These are phyloP conservation scores for Zaprionus obscuricornis DNA, from an alignment of 2,888 invertebrate species.

Conservation along the genomic window DNA sequence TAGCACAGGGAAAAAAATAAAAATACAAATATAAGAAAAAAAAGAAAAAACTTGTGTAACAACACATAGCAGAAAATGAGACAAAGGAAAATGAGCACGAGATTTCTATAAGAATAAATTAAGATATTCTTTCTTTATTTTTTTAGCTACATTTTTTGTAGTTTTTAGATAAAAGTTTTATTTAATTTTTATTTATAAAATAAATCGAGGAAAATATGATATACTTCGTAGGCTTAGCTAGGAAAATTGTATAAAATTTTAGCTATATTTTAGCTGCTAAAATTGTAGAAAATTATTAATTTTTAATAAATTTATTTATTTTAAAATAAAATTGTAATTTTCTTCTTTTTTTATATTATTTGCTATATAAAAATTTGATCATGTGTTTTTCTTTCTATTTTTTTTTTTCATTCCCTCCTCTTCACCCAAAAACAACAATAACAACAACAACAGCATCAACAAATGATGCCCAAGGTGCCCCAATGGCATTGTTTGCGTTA, in stretches of 20 bases:
- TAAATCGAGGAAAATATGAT: too few species aligned
- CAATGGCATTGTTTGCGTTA: constrained; percentile 94
- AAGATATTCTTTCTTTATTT: too few species aligned
- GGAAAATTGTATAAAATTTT: constrained; percentile 9
- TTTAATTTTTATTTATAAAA: too few species aligned
- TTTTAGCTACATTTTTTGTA: too few species aligned
- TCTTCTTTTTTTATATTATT: neutral
- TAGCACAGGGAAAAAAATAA: constrained; percentile 6
- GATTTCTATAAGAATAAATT: too few species aligned
- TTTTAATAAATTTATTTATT: too few species aligned
- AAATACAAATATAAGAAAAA: too few species aligned
- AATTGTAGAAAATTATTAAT: too few species aligned
- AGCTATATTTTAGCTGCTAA: too few species aligned
- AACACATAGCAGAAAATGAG: too few species aligned
- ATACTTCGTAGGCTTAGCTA: too few species aligned
- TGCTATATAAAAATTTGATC: neutral
- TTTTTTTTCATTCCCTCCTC: neutral
- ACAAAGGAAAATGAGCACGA: constrained; percentile 5
- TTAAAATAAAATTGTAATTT: neutral
- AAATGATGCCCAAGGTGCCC: constrained; percentile 89
- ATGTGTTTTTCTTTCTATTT: neutral
- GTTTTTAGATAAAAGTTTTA: constrained; percentile 3
- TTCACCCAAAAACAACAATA: constrained; percentile 4
- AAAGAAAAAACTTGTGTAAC: too few species aligned
- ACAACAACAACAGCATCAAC: constrained; percentile 85